Percentiles rank a stretch among this genome's conserved stretches.
Evolutionary conservation across 2,797 vertebrate species (phyloP).

Genomic region (Microhierax caerulescens): DNA sequence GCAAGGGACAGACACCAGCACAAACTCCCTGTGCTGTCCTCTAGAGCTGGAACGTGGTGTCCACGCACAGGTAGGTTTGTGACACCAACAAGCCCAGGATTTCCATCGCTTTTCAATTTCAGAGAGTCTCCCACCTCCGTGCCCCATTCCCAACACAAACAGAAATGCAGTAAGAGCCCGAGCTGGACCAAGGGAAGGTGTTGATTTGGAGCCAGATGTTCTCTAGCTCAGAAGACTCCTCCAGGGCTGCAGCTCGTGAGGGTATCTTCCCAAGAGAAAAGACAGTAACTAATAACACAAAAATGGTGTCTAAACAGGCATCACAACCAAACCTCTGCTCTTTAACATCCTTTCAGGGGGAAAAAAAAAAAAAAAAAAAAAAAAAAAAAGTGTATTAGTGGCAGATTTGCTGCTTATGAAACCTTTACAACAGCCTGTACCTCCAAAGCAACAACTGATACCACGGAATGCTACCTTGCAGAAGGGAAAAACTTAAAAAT

Average conservation of each 20-base stretch:
- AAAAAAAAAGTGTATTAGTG: not conserved
- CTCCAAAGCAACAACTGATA: accelerated
- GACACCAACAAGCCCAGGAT: not conserved
- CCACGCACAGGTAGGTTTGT: not conserved
- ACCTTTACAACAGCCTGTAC: not conserved
- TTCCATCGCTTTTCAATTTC: not conserved
- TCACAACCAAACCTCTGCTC: not conserved
- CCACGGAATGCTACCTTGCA: not conserved
- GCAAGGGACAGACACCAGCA: not conserved
- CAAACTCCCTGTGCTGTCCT: not conserved
- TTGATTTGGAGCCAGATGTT: not conserved
- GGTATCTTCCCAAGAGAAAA: not conserved
- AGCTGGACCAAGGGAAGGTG: not conserved
- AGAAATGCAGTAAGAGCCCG: not conserved
- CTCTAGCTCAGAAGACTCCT: not conserved
- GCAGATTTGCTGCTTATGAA: not conserved
- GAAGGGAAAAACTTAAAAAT: not conserved
- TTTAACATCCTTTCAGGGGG: not conserved
- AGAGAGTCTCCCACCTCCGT: not conserved
- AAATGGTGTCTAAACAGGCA: not conserved
- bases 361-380: not conserved
- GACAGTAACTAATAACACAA: not conserved
- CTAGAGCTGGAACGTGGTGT: not conserved
- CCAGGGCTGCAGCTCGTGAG: not conserved
- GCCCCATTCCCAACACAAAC: no score